Percentiles rank a stretch among this genome's conserved stretches.
Evolutionary conservation across 2,888 invertebrate species (phyloP).

Genomic region (Prosopocoilus inquinatus): DNA sequence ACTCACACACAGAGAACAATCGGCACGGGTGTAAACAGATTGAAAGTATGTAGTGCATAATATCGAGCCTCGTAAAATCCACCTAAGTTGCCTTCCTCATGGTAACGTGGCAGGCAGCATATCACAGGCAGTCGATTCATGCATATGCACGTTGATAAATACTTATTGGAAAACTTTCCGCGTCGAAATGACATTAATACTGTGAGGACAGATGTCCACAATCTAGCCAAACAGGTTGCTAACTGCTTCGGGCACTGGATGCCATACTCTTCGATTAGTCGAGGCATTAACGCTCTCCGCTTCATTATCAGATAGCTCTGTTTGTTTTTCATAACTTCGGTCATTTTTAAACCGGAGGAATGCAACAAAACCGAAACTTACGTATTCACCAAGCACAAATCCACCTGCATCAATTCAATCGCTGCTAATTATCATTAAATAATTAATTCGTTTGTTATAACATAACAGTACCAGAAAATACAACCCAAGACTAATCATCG

Average conservation of each 20-base stretch:
- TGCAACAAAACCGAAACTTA: background rate
- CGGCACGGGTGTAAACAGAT: too few relatives aligned
- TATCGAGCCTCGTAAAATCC: background rate
- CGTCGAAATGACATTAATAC: conserved; percentile 57
- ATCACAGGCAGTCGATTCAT: conserved; percentile 31
- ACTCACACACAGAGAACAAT: too few relatives aligned
- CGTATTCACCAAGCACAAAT: too few relatives aligned
- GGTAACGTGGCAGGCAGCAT: conserved; percentile 8
- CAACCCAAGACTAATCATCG: too few relatives aligned
- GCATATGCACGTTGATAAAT: conserved; percentile 44
- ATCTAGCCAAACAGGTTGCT: conserved; percentile 66
- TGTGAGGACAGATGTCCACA: conserved; percentile 58
- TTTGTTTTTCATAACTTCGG: conserved; percentile 19
- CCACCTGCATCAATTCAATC: too few relatives aligned
- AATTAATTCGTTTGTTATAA: too few relatives aligned
- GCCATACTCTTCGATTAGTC: conserved; percentile 32
- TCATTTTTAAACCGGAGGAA: conserved; percentile 2
- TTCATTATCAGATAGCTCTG: conserved; percentile 22
- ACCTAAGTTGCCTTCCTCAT: background rate
- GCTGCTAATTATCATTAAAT: too few relatives aligned
- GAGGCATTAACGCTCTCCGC: conserved; percentile 19
- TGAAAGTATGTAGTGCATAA: too few relatives aligned
- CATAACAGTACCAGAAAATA: too few relatives aligned
- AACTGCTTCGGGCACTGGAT: conserved; percentile 39
- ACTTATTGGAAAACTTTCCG: conserved; percentile 45